A percentile compares a stretch with the other conserved stretches of the same genome.
Evolutionary conservation across 2,888 invertebrate genomes (phyloP).

Genomic region (Zaprionus obscuricornis): DNA sequence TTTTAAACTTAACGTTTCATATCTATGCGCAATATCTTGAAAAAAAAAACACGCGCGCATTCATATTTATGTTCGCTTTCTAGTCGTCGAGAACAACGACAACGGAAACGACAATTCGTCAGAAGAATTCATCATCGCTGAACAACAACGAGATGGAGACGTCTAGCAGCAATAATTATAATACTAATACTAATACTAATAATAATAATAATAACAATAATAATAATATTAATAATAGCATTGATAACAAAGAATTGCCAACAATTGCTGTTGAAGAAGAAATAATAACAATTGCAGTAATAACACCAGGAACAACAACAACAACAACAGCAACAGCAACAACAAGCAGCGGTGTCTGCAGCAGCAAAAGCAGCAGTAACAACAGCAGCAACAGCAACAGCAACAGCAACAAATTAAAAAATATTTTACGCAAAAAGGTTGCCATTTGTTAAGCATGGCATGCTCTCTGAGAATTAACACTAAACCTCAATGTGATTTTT

Average conservation of each 20-base stretch:
- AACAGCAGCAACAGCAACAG: slow-evolving; percentile 42
- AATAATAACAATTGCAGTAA: slow-evolving; percentile 12
- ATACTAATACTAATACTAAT: too few relatives aligned
- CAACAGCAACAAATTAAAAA: slow-evolving; percentile 70
- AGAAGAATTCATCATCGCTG: slow-evolving; percentile 54
- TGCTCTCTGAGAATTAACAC: slow-evolving; percentile 41
- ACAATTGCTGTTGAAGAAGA: too few relatives aligned
- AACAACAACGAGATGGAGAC: slow-evolving; percentile 65
- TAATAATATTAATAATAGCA: slow-evolving; percentile 44
- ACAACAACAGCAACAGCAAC: slow-evolving; percentile 32
- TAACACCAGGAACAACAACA: slow-evolving; percentile 13
- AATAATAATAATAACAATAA: too few relatives aligned
- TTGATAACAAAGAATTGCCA: slow-evolving; percentile 27
- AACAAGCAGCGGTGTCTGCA: too few relatives aligned
- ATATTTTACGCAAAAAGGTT: slow-evolving; percentile 74
- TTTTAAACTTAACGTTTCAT: slow-evolving; percentile 52
- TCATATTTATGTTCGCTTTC: too few relatives aligned
- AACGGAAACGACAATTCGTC: slow-evolving; percentile 39
- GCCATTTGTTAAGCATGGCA: slow-evolving; percentile 71
- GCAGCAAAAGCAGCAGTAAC: too few relatives aligned
- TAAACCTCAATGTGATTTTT: slow-evolving; percentile 27
- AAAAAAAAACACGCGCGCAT: slow-evolving; percentile 22
- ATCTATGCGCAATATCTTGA: too few relatives aligned
- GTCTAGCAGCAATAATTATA: too few relatives aligned
- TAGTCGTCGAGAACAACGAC: slow-evolving; percentile 64